Evolutionary conservation across 2,888 invertebrate species (phyloP).

Genomic region (Lepeophtheirus nordmannii): DNA sequence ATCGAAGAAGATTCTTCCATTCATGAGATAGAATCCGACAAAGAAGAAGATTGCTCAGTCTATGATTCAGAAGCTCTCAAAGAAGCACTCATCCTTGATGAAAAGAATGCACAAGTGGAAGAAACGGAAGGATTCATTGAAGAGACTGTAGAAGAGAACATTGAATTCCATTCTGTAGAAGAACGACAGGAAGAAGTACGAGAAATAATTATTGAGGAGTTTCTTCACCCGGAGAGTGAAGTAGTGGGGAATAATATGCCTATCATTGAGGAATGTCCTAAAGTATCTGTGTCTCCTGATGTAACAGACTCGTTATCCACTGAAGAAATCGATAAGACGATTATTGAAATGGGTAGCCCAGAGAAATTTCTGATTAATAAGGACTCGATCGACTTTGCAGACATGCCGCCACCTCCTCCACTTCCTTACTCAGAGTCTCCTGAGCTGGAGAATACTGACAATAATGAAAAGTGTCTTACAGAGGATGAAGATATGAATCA

Average conservation of each 20-base stretch:
- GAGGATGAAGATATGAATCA: conserved; percentile 29
- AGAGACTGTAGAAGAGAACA: background rate
- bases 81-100: background rate
- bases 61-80: background rate
- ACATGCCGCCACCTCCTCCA: conserved; percentile 25
- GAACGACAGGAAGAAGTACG: background rate
- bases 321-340: background rate
- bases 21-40: background rate
- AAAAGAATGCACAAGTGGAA: background rate
- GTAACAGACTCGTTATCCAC: background rate
- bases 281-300: background rate
- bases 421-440: conserved; percentile 35
- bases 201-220: background rate
- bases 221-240: background rate
- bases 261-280: background rate
- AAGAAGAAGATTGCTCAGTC: too few relatives aligned
- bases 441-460: conserved; percentile 32
- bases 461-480: conserved; percentile 27
- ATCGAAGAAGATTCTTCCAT: background rate
- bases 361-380: background rate
- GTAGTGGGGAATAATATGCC: background rate
- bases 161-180: background rate
- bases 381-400: conserved; percentile 7
- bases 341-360: background rate
- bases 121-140: background rate